Percentiles rank a stretch among this genome's conserved stretches.
Evolutionary conservation across 2,888 invertebrate species (phyloP).

Genomic region (Stenchaetothrips biformis): DNA sequence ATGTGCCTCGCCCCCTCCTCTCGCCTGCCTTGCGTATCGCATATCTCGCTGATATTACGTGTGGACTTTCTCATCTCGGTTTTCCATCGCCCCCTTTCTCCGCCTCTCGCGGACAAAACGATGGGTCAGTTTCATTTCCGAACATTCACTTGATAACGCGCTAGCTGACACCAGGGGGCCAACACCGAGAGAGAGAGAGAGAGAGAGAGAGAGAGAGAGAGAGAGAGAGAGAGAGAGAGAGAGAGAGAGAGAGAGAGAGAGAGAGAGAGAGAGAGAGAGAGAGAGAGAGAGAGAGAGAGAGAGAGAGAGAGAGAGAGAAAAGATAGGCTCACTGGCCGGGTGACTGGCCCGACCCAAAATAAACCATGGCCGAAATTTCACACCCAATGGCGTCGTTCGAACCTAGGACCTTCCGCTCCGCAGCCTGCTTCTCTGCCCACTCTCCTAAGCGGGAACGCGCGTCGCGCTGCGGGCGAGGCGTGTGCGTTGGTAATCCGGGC

Average conservation of each 20-base stretch:
- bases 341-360: too few species aligned
- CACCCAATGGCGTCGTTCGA: too few species aligned
- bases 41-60: slow-evolving; percentile 9
- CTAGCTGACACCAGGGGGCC: not conserved
- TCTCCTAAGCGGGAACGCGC: too few species aligned
- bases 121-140: not conserved
- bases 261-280: too few species aligned
- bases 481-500: too few species aligned
- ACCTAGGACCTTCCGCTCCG: too few species aligned
- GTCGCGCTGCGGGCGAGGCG: too few species aligned
- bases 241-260: too few species aligned
- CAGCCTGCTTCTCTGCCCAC: too few species aligned
- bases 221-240: not conserved
- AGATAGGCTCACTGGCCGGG: too few species aligned
- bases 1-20: not conserved
- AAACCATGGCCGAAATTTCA: too few species aligned
- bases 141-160: not conserved
- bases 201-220: not conserved
- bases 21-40: not conserved
- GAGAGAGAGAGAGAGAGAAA: not conserved
- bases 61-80: not conserved
- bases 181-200: not conserved
- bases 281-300: too few species aligned
- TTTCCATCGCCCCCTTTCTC: not conserved
- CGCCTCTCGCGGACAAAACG: not conserved